Evolutionary conservation across 2,797 vertebrate species (phyloP), one percentile per base, ranked within the genome.

Genomic region (Manis crassicaudata): DNA sequence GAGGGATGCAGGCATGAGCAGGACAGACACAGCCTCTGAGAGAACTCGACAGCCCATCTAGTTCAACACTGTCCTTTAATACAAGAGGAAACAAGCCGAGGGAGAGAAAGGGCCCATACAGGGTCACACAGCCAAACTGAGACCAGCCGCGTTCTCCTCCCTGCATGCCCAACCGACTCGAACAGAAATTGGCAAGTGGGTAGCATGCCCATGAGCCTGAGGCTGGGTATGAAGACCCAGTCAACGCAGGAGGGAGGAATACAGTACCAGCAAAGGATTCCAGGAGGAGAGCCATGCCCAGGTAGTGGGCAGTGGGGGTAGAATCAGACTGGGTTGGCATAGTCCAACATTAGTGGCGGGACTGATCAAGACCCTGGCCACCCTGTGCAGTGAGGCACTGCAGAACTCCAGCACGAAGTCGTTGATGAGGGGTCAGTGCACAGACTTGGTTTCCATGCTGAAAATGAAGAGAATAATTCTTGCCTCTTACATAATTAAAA

Each of bases 391-490:
- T 2, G 8, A 29, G 52, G 21, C 0, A 1, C 88, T 7, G 7
- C 35, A 12, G 65, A 23, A 40, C 27, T 32, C 29, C 17, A 8
- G 72, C 56, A 13, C 16, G 2, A 25, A 37, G 20, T 10, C 27
- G 9, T 1, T 40, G 70, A 46, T 20, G n/a, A 2, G 13, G 46
- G 70, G 79, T 46, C 60, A 16, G 46, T 0, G 18, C 14, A 46
- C 14, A 16, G 37, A 50, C 52, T 63, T 0, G 0, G 23, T 50
- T 62, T 90, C 18, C 14, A 37, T 0, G 0, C 9, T 54, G 72
- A 63, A 93, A 92, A 68, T 29, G 40, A 87, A 96, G 23, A 77
- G 65, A 94, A 20, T 73, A 76, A 75, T 21, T 89, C 88, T 63
- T 62, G 75, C 60, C 46, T 80, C 73, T 91, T 67, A 46, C 60